These are phyloP conservation scores for Calidris pygmaea DNA, from an alignment of 2,113 vertebrate species.

Conservation along the genomic window DNA sequence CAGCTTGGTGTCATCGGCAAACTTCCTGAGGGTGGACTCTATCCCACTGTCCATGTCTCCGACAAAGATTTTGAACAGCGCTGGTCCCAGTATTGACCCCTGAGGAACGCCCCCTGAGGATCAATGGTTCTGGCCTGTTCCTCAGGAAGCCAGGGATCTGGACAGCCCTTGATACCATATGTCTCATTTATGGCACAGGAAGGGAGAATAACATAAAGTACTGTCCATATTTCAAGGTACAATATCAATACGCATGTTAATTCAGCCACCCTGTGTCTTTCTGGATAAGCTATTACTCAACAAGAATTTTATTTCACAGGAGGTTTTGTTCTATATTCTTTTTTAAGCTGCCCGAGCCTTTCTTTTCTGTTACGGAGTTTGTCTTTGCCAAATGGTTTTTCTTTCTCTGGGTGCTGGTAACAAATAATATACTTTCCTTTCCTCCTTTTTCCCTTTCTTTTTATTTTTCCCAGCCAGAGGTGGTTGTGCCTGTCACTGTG, in stretches of 20 bases:
- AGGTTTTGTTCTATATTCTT: not conserved
- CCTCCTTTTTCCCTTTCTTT: conserved; percentile 73
- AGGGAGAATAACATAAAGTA: not conserved
- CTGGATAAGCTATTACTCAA: not conserved
- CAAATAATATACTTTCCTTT: conserved; percentile 60
- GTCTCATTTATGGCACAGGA: accelerated
- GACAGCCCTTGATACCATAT: not conserved
- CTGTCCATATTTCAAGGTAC: not conserved
- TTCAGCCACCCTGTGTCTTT: not conserved
- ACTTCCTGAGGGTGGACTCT: no score
- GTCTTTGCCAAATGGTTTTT: conserved; percentile 48
- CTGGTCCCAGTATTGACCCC: no score
- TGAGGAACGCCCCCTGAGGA: no score
- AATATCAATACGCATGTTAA: not conserved
- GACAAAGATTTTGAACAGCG: no score
- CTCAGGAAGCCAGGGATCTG: not conserved
- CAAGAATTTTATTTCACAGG: not conserved
- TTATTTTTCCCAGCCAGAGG: conserved; percentile 84
- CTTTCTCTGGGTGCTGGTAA: conserved; percentile 41
- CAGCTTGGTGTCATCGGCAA: no score
- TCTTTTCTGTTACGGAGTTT: not conserved
- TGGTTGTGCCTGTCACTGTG: conserved; percentile 79
- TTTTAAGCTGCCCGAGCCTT: not conserved
- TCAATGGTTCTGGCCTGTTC: not conserved
- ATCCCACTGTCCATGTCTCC: no score